Conservation (phyloP, 2,113 vertebrate genomes). For the Elephantulus edwardii region DNA sequence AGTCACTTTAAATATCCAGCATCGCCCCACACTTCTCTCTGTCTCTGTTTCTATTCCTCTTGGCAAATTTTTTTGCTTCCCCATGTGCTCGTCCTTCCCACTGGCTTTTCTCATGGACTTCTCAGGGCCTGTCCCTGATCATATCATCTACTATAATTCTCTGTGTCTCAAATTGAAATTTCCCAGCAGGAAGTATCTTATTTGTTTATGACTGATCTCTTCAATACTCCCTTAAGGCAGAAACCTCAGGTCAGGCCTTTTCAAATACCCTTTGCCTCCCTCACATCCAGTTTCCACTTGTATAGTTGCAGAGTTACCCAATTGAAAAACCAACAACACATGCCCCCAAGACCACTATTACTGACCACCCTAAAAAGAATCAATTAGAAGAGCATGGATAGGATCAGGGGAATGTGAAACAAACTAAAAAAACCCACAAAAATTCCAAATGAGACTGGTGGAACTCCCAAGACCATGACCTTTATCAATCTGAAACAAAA, state of each 20-base stretch:
- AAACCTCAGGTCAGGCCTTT: not conserved
- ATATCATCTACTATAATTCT: not conserved
- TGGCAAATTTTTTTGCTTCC: not conserved
- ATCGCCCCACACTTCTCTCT: too few species aligned
- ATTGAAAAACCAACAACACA: conserved; percentile 11
- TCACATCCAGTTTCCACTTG: not conserved
- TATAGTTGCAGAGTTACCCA: not conserved
- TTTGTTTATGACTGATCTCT: not conserved
- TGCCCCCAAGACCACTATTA: too few species aligned
- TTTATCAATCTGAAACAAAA: too few species aligned
- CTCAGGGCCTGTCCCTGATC: not conserved
- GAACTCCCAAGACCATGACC: too few species aligned
- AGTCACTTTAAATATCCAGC: not conserved
- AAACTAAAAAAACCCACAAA: too few species aligned
- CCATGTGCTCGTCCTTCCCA: not conserved
- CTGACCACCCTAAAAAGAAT: too few species aligned
- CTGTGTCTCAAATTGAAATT: not conserved
- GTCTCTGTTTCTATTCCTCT: not conserved
- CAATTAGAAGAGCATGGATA: too few species aligned
- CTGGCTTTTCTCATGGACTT: not conserved
- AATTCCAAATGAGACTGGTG: too few species aligned
- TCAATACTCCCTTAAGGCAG: not conserved
- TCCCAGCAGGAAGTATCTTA: not conserved
- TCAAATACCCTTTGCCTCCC: not conserved
- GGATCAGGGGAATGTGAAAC: too few species aligned